A percentile compares a stretch with the other conserved stretches of the same genome.
Conservation (phyloP, 2,888 invertebrate species). For the Chloromyia formosa region DNA sequence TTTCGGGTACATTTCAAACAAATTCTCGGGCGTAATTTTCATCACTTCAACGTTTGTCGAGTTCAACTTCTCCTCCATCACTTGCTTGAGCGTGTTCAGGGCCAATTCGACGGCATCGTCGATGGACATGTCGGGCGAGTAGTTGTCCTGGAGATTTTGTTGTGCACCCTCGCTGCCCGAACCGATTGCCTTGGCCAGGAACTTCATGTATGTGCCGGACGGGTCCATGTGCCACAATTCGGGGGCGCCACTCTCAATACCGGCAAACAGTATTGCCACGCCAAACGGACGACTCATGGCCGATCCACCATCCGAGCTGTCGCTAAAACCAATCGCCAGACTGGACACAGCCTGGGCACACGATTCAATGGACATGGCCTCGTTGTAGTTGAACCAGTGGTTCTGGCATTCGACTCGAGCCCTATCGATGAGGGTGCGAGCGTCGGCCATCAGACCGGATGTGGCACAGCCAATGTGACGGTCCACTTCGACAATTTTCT, state of each 20-base stretch:
- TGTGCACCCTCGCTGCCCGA: slow-evolving; percentile 99
- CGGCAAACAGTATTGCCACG: slow-evolving; percentile 97
- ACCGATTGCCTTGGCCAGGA: slow-evolving; percentile 98
- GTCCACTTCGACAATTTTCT: slow-evolving; percentile 99
- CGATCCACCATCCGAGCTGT: slow-evolving; percentile 94
- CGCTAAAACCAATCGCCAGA: slow-evolving; percentile 98
- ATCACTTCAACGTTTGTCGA: slow-evolving; percentile 98
- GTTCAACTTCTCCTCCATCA: slow-evolving; percentile 99
- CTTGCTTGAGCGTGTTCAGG: slow-evolving; percentile 95
- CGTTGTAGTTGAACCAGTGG: slow-evolving; percentile 98
- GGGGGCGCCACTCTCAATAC: slow-evolving; percentile 89
- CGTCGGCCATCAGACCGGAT: slow-evolving; percentile 98
- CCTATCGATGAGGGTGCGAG: slow-evolving; percentile 90
- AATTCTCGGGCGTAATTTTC: slow-evolving; percentile 83
- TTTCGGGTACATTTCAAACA: slow-evolving; percentile 90
- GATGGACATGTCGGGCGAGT: slow-evolving; percentile 88
- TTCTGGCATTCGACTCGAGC: slow-evolving; percentile 97
- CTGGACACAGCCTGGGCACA: slow-evolving; percentile 99
- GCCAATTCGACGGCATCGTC: slow-evolving; percentile 92
- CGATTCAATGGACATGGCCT: slow-evolving; percentile 95
- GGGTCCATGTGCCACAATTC: slow-evolving; percentile 99
- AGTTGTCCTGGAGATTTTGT: slow-evolving; percentile 83
- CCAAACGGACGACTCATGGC: slow-evolving; percentile 98
- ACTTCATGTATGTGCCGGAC: slow-evolving; percentile 97
- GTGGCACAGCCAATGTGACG: slow-evolving; percentile 97